Conservation (phyloP, 2,113 vertebrate genomes). For the Gobio gobio region DNA sequence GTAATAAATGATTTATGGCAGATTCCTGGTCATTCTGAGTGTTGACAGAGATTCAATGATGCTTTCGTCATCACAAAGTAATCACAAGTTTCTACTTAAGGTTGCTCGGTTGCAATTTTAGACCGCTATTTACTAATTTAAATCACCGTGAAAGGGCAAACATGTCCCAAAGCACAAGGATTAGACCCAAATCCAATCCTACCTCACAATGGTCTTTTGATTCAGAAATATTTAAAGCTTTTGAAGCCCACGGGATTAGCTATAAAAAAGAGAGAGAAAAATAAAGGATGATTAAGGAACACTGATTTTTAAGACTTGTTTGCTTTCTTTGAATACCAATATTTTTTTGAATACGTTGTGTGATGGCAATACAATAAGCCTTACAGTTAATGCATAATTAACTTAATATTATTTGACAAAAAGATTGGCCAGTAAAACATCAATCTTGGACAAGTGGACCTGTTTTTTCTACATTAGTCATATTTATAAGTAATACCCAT, state of each 20-base stretch:
- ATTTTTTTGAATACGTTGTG: not conserved
- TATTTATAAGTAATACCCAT: not conserved
- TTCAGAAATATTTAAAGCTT: slow-evolving; percentile 29
- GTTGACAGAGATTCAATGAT: not conserved
- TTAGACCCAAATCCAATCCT: slow-evolving; percentile 33
- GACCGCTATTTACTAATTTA: not conserved
- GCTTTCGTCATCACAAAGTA: not conserved
- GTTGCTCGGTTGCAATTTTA: not conserved
- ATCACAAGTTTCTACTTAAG: not conserved
- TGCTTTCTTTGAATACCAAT: not conserved
- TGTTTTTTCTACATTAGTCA: not conserved
- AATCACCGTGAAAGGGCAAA: slow-evolving; percentile 8
- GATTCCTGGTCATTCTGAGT: not conserved
- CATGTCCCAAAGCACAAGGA: not conserved
- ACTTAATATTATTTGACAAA: not conserved
- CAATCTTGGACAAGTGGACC: not conserved
- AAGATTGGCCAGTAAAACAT: not conserved
- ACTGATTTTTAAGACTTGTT: not conserved
- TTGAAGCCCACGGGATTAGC: not conserved
- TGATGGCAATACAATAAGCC: not conserved
- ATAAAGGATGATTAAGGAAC: not conserved
- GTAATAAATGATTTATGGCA: not conserved
- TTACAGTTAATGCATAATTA: not conserved
- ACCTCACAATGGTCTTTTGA: slow-evolving; percentile 26
- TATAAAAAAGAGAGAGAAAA: not conserved